Base-by-base conservation (phyloP, 2,888 invertebrate species). In the Chrysomela aeneicollis region DNA sequence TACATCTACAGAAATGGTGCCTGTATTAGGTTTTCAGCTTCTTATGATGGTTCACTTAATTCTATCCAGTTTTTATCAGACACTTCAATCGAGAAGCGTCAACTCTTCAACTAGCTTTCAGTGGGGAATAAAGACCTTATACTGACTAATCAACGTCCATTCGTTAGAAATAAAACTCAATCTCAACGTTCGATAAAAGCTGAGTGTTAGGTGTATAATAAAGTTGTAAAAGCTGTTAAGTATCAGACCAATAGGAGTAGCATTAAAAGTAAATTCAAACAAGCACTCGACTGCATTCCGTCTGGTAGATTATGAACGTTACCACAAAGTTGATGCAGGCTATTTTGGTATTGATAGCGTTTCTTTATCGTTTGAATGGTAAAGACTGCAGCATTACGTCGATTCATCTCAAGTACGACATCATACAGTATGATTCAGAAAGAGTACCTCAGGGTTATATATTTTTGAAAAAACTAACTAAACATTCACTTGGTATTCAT, bases 201-300 rank as follows among this genome's bases (percentile, higher is more conserved):
- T 19, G 61, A 57, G 57, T 57, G 57, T 57, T 46, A 57, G 64
- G 59, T 60, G 57, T 59, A 54, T 64, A 64, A 64, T 64, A 61
- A 64, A 64, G 61, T 61, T 64, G 64, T 64, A 61, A 64, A 64
- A 61, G 64, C 64, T 58, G 64, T 64, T 64, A 61, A 64, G 64
- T 52, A 53, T 60, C 58, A 64, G 64, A 61, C 61, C 61, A 64
- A 64, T 64, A 61, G 61, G 58, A 64, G 64, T 61, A 52, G 59
- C 32, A 57, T 64, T 61, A 58, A 64, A 64, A 57, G 58, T 61
- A 12, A 15, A 62, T 66, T 61, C 35, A 51, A 59, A 57, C 57
- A 15, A 57, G 47, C 57, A 57, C 57, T 57, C 26, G 57, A 62
- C 66, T 46, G 62, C 62, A 66, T 66, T 62, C 66, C 62, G 21